Evolutionary conservation across 2,888 invertebrate genomes (phyloP), one percentile per base, ranked within the genome.

Genomic region (Mellilla xanthometata): DNA sequence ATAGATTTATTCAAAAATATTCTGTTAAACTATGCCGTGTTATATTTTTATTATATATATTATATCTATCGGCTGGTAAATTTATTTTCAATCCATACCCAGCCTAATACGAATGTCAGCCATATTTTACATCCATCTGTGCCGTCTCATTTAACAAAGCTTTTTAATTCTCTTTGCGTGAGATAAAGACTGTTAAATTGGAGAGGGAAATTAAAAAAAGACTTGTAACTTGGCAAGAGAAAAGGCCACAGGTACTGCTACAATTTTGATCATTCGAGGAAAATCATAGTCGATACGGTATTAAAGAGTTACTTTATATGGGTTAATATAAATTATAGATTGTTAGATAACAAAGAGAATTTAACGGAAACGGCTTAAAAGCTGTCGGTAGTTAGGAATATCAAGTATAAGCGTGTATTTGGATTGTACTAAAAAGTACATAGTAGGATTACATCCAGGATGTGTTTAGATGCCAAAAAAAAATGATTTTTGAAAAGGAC

Each of bases 201-300:
- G 44, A 39, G 44, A 45, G 44, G 29, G 44, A 45, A 34, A 24
- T 6, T 33, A 38, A 32, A 36, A 38, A 38, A 36, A 42, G 33
- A 33, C 31, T 42, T 41, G 28, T 27, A 35, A 38, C 11, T 26
- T 10, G 28, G 38, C 38, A 28, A 28, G 15, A 38, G 33, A 38
- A 28, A 44, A 7, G 33, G 36, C 34, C 33, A 23, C 24, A 39
- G 28, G 39, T 30, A 32, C 38, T 38, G 36, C 32, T 36, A 19
- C 28, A 10, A 9, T 6, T 33, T 22, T 13, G 31, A 12, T 19
- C 15, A 19, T 19, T 19, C 6, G 1, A 6, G 2, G 1, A 19
- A 19, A 19, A 19, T 5, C 15, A 19, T 3, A 19, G 6, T 19
- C 6, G 15, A 19, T 19, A 19, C 15, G 15, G 15, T 6, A 19